phyloP scores from a whole-genome alignment of 2,888 invertebrate species.

The Acronicta psi region DNA sequence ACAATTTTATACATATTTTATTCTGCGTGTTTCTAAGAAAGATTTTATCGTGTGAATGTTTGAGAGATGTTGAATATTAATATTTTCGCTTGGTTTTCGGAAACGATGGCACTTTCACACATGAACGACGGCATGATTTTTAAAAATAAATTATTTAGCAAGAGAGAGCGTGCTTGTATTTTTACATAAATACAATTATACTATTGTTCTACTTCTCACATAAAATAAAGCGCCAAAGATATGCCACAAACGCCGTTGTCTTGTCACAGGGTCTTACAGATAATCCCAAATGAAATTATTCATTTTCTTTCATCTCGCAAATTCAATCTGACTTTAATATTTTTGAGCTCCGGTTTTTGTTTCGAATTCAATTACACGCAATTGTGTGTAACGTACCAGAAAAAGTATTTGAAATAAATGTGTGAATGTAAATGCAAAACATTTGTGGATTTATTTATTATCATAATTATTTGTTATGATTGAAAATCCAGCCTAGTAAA shows the following conservation, averaged over 20 bases:
- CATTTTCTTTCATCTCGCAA: slow-evolving; percentile 14
- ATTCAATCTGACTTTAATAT: slow-evolving; percentile 12
- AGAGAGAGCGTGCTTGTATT: too few species aligned
- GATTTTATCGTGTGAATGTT: slow-evolving; percentile 14
- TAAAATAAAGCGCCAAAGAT: slow-evolving; percentile 1
- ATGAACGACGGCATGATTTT: too few species aligned
- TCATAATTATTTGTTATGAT: too few species aligned
- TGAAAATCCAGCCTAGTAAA: too few species aligned
- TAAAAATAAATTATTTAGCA: too few species aligned
- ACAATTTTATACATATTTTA: too few species aligned
- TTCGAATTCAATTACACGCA: slow-evolving; percentile 3
- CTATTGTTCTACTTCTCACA: not conserved
- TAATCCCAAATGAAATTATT: slow-evolving; percentile 26
- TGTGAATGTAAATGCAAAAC: too few species aligned
- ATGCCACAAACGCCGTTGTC: slow-evolving; percentile 13
- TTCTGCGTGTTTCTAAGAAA: too few species aligned
- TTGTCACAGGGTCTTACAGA: slow-evolving; percentile 17
- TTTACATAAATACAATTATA: too few species aligned
- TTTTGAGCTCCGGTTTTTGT: slow-evolving; percentile 8
- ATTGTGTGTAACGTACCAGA: not conserved
- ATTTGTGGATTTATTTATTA: too few species aligned
- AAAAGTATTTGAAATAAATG: too few species aligned
- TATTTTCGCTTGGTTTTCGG: slow-evolving; percentile 8
- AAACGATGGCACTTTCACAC: too few species aligned
- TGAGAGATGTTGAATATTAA: slow-evolving; percentile 39